Base-by-base conservation (phyloP, 1,140 invertebrate species). In the Littorina saxatilis region DNA sequence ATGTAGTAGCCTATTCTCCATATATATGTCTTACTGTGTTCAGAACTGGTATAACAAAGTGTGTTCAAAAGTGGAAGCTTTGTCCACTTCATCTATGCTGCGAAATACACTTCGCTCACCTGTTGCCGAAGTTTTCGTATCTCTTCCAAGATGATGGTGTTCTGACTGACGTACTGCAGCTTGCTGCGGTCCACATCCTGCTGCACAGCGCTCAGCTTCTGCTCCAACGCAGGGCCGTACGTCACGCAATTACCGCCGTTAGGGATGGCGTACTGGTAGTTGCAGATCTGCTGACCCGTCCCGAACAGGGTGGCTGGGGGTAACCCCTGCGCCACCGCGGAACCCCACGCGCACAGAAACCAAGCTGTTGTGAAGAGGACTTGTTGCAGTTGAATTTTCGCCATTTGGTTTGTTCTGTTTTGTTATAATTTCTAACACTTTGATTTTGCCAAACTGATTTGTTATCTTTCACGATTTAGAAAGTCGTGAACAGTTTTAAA, bases 191-290 rank as follows among this genome's bases (percentile, higher is more conserved):
- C 29, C 43, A 70, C 43, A 17, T 72, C 78, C 27, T 72, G 40
- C 40, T 55, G 27, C 37, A 68, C 17, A 11, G 37, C 63, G n/a
- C n/a, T 40, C 32, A 72, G 29, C 20, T 70, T 15, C 23, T 79
- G 66, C 66, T 70, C 37, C 40, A 79, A 32, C 7, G 61, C 40
- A 1, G 43, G 61, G 11, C 63, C 66, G 43, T 50, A 29, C 4
- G 63, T 68, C 27, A 79, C 63, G 23, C 61, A 79, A 43, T 72
- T 79, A 4, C 27, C 29, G 40, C 61, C 61, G 35, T 11, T 29
- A 4, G 78, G 61, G 27, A 70, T n/a, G 63, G 66, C 78, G 50
- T 50, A 70, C 40, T 72, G 66, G 39, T 78, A 78, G 39, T 58
- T 78, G 39, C 75, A 78, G 52, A 63, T 58, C 55, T 78, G 52